Percentiles rank a stretch among this genome's conserved stretches.
Conservation (phyloP, 2,888 invertebrate genomes). For the Sphaeridia pumilis region DNA sequence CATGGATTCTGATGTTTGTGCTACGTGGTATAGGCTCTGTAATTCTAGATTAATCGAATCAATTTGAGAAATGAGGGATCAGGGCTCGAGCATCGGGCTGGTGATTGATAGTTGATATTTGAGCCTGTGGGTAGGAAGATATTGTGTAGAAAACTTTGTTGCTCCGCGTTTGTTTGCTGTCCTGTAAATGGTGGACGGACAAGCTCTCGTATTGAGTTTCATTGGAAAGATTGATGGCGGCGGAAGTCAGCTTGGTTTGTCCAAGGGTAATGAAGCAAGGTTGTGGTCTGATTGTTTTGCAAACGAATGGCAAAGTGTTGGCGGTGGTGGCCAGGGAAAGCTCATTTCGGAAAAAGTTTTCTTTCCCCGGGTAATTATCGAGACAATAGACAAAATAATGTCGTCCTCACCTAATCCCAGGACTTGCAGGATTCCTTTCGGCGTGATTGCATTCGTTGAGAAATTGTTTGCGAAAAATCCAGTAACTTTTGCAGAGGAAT, state of each 20-base stretch:
- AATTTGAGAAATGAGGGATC: slow-evolving; percentile 3
- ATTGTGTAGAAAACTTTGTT: not conserved
- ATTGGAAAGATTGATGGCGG: not conserved
- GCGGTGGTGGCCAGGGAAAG: no score
- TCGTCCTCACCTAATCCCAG: no score
- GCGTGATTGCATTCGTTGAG: no score
- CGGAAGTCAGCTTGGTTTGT: not conserved
- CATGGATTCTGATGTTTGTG: no score
- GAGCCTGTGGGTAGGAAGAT: not conserved
- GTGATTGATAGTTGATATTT: slow-evolving; percentile 3
- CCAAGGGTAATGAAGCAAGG: not conserved
- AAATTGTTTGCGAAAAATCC: no score
- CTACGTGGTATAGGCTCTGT: no score
- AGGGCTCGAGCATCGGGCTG: not conserved
- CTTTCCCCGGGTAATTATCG: no score
- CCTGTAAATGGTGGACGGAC: not conserved
- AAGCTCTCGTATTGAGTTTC: not conserved
- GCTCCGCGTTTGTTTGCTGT: not conserved
- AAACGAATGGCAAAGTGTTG: no score
- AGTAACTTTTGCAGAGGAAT: no score
- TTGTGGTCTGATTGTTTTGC: not conserved
- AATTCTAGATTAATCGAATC: slow-evolving; percentile 1
- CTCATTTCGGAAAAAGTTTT: no score
- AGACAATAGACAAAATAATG: no score
- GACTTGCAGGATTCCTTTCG: no score